phyloP scores from a whole-genome alignment of 92 coral and sea anemone species.

The Actinostola sp. region DNA sequence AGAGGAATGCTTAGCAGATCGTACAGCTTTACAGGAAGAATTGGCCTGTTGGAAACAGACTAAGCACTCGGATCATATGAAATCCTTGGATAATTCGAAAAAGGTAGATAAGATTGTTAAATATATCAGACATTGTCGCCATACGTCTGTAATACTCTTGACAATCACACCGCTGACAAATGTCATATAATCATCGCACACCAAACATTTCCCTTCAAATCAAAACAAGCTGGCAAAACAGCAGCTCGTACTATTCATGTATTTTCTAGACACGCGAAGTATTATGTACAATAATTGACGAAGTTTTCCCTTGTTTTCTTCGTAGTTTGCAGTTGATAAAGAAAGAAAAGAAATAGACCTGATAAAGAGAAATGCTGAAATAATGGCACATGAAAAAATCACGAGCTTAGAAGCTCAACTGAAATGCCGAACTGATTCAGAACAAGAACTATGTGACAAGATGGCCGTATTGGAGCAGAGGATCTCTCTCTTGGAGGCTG shows the following conservation, averaged over 20 bases:
- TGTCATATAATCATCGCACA: too few species aligned
- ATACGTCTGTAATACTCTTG: too few species aligned
- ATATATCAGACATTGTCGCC: too few species aligned
- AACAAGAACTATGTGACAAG: slow-evolving; percentile 10
- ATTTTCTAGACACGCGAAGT: too few species aligned
- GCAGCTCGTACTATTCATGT: too few species aligned
- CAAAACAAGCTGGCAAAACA: too few species aligned
- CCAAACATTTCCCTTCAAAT: too few species aligned
- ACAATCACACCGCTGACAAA: too few species aligned
- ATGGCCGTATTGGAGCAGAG: background rate
- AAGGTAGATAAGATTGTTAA: too few species aligned
- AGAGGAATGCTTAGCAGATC: slow-evolving; percentile 8
- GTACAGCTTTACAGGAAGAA: slow-evolving; percentile 23
- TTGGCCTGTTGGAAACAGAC: background rate
- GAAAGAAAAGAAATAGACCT: slow-evolving; percentile 14
- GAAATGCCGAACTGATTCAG: slow-evolving; percentile 11
- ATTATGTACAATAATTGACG: too few species aligned
- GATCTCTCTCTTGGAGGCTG: slow-evolving; percentile 9
- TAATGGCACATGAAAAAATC: background rate
- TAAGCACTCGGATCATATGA: background rate
- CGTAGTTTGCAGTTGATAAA: background rate
- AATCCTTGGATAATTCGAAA: too few species aligned
- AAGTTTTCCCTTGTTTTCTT: too few species aligned
- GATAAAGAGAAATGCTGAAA: slow-evolving; percentile 10
- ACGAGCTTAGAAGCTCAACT: background rate